Base-by-base conservation (phyloP, 53 echinoderm and acorn worm genomes). In the Echinometra lucunter region DNA sequence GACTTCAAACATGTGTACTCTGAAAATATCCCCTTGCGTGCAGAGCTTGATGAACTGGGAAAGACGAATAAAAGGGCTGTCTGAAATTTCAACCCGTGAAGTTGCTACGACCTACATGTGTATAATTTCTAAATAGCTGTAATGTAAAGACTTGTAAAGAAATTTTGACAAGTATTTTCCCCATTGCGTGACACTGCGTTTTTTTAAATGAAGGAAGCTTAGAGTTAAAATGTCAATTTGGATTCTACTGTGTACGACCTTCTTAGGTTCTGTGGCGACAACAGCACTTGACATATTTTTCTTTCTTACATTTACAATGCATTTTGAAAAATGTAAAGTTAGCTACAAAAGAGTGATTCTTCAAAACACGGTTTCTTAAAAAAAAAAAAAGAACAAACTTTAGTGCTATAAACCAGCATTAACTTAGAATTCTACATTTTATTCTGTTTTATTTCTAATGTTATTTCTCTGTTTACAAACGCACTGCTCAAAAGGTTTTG, bases 11-110 rank as follows among this genome's bases (percentile, higher is more conserved):
- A 42, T 78, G 78, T 78, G 78, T 42, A 40, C 21, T 78, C 42
- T 78, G 38, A 40, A 78, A 78, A 78, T 78, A 78, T 38, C 78
- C 78, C 78, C 78, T 78, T 78, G 78, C 78, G 78, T 78, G 78
- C 78, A 42, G n/a, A 78, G 78, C 78, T 38, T 78, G 78, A 78
- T 78, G 78, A 78, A 78, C 42, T 40, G 78, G 38, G 38, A 78
- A 78, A 42, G 38, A 42, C 78, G 42, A 78, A 35, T 19, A 69
- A 78, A 42, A 38, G 42, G 42, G 23, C 78, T 42, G 78, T 78
- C 78, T 78, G 38, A 78, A 78, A 78, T 78, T 42, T 78, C 42
- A 78, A 78, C 38, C 78, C 21, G 42, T 21, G 37, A 78, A 19
- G 38, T 78, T 78, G 21, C 5, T 78, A 42, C 78, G 78, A 78